These are phyloP conservation scores for Harpegnathos saltator DNA, from an alignment of 1,140 invertebrate genomes.

Conservation along the genomic window DNA sequence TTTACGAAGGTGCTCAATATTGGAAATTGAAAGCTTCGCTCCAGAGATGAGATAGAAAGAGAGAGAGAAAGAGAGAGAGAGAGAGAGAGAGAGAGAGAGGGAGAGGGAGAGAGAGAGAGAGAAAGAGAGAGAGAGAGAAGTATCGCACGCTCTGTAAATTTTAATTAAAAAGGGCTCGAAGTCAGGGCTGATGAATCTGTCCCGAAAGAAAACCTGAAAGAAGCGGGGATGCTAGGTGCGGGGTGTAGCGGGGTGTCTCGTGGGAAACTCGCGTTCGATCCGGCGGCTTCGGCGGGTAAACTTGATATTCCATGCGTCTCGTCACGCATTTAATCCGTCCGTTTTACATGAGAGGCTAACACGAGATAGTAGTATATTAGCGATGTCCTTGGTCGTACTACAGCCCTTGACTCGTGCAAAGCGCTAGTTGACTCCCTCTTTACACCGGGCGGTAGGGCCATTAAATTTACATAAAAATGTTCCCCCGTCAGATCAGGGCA, in stretches of 20 bases:
- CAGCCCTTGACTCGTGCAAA: slow-evolving; percentile 35
- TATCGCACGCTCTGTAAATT: too few relatives aligned
- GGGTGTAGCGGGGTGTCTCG: not conserved
- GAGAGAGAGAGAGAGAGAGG: too few relatives aligned
- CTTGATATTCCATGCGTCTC: slow-evolving; percentile 16
- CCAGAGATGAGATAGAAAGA: too few relatives aligned
- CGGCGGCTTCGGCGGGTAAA: slow-evolving; percentile 22
- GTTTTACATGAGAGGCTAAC: slow-evolving; percentile 34
- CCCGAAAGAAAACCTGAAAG: not conserved
- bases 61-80: too few relatives aligned
- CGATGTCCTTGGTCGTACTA: slow-evolving; percentile 54
- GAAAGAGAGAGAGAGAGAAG: too few relatives aligned
- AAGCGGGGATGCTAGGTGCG: not conserved
- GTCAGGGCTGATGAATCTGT: too few relatives aligned
- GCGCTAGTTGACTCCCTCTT: slow-evolving; percentile 52
- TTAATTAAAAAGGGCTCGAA: too few relatives aligned
- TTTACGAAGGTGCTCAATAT: too few relatives aligned
- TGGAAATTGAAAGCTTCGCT: too few relatives aligned
- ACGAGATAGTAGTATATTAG: slow-evolving; percentile 36
- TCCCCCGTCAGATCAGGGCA: slow-evolving; percentile 43
- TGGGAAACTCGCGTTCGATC: slow-evolving; percentile 29
- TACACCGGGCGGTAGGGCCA: slow-evolving; percentile 53
- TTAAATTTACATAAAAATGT: slow-evolving; percentile 64
- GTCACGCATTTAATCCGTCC: slow-evolving; percentile 15
- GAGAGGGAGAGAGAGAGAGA: too few relatives aligned